Percentiles rank a stretch among this genome's conserved stretches.
These are phyloP conservation scores for Tarsius wallacei DNA, from an alignment of 2,797 vertebrate genomes.

Conservation along the genomic window DNA sequence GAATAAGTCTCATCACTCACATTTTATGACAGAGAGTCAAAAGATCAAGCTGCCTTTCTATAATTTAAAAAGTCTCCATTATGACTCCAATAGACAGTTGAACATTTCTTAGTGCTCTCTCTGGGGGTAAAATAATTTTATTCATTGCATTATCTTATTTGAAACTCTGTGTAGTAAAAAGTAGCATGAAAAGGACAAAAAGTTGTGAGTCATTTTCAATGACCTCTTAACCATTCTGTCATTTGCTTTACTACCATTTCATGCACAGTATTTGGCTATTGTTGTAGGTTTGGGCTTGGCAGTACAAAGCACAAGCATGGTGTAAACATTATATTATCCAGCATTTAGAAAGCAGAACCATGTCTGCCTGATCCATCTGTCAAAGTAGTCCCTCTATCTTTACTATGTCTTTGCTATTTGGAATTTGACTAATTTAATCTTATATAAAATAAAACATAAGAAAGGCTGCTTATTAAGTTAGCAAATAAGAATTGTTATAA, in stretches of 20 bases:
- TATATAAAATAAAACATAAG: not conserved
- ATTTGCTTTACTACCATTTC: not conserved
- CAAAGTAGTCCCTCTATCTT: not conserved
- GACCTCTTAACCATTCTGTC: conserved; percentile 8
- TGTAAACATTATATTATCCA: not conserved
- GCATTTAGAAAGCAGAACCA: not conserved
- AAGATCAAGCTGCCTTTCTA: conserved; percentile 65
- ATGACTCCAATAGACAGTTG: conserved; percentile 23
- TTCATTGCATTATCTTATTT: conserved; percentile 21
- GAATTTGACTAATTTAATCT: conserved; percentile 3
- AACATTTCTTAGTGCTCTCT: conserved; percentile 63
- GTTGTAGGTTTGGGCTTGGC: not conserved
- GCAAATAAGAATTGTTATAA: conserved; percentile 16
- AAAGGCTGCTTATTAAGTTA: conserved; percentile 8
- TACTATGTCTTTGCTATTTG: not conserved
- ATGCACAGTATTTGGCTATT: not conserved
- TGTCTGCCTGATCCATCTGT: not conserved
- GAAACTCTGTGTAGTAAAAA: conserved; percentile 37
- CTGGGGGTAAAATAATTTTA: conserved; percentile 69
- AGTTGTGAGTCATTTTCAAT: conserved; percentile 15
- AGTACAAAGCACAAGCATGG: not conserved
- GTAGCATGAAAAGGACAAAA: conserved; percentile 39
- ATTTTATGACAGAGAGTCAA: conserved; percentile 64
- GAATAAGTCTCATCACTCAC: conserved; percentile 66
- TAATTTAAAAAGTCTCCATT: conserved; percentile 63